Base-by-base conservation (phyloP, 2,797 vertebrate genomes). In the Acipenser ruthenus region DNA sequence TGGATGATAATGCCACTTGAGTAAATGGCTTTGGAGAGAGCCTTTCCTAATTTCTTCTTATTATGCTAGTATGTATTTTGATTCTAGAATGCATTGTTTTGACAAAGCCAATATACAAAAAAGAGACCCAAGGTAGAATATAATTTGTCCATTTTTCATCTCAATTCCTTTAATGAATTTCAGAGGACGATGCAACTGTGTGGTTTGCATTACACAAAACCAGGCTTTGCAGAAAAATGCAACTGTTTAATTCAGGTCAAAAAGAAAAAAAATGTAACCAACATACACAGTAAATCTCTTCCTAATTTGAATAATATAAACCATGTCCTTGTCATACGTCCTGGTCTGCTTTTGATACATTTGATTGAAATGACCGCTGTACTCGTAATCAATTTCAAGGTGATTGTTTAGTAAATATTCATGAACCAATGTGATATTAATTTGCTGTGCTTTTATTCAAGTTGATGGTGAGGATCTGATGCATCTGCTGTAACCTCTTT, bases 321-420 rank as follows among this genome's bases (percentile, higher is more conserved):
- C 18, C 18, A 18, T 67, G 51, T 62, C 70, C 72, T 69, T 75
- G 65, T 58, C 75, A 68, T 18, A 18, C 18, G 1, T 18, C 18
- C 18, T 1, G 1, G 2, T 18, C 18, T 18, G 18, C 7, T 61
- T 73, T 73, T 76, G 73, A 78, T 72, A 72, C 71, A 75, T 74
- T 64, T 71, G 68, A 53, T 47, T 67, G 9, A 73, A 75, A 78
- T 76, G 0, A 71, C 70, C 70, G 62, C 78, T 78, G 70, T 70
- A 65, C 47, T 70, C 12, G 13, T 72, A 72, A 74, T 72, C 64
- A 71, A 4, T 76, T 79, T 77, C 65, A 80, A 75, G 18, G 53
- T 59, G 9, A 72, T 53, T 65, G 72, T 68, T 63, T 68, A 13
- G 67, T 70, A 77, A 79, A 77, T 76, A 78, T 76, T 77, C 68